phyloP scores from a whole-genome alignment of 2,888 invertebrate species.

The Suillia variegata region DNA sequence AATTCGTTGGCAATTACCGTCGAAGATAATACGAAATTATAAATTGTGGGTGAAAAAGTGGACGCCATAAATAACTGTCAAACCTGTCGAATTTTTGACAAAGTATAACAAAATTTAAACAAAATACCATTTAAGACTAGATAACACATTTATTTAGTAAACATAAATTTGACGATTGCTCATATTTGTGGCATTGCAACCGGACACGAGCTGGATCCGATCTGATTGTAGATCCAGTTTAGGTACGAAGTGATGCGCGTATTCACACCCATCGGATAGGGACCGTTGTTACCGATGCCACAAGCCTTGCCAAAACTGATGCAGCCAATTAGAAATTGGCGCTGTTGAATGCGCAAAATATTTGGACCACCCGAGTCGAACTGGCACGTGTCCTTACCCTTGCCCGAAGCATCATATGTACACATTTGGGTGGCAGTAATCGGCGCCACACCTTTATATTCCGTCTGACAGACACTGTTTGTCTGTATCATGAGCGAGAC shows the following conservation, averaged over 20 bases:
- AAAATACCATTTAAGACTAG: no score
- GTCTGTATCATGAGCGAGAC: conserved; percentile 55
- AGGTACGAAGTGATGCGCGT: conserved; percentile 64
- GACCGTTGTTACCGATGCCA: conserved; percentile 48
- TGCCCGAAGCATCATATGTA: conserved; percentile 43
- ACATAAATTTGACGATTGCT: no score
- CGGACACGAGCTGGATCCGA: conserved; percentile 29
- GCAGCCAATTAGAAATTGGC: conserved; percentile 62
- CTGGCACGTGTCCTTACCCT: conserved; percentile 62
- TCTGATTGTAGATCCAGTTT: conserved; percentile 62
- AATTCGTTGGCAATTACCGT: no score
- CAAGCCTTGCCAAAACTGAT: conserved; percentile 65
- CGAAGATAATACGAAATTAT: no score
- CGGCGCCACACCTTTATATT: conserved; percentile 24
- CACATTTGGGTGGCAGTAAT: conserved; percentile 41
- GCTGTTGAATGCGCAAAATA: conserved; percentile 55
- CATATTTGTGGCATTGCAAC: no score
- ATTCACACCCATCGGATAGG: conserved; percentile 63
- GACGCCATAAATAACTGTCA: no score
- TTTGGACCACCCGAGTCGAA: conserved; percentile 66
- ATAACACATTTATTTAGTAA: no score
- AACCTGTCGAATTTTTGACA: no score
- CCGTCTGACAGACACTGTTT: conserved; percentile 34
- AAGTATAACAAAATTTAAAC: no score
- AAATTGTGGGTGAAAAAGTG: no score